Evolutionary conservation across 2,797 vertebrate genomes (phyloP), one percentile per base, ranked within the genome.

Genomic region (Cossypha caffra): DNA sequence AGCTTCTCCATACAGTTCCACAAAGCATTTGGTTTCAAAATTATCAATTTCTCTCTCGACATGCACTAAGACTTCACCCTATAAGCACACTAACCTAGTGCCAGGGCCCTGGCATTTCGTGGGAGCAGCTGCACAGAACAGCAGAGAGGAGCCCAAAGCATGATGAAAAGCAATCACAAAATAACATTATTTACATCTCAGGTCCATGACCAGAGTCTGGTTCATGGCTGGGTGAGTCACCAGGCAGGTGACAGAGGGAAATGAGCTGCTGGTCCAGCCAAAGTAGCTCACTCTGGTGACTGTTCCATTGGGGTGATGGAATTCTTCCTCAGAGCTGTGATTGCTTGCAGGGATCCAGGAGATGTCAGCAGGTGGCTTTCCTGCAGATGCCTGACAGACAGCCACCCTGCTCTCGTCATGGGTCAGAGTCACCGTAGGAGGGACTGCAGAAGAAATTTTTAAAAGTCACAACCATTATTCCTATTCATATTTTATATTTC

Each of bases 331-430:
- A 0, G 52, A 68, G 80, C 26, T 85, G 64, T 94, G 92, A 2
- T 25, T 64, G 33, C 87, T 88, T 26, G 33, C 48, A 81, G 97
- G 96, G 24, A 25, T 69, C 97, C 97, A 97, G 63, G 52, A 96
- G 81, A 97, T 93, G 43, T 33, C 57, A 19, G 97, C 97, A 91
- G 96, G 94, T 10, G 97, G 97, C 61, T 96, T 98, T 76, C 96
- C 96, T 55, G 85, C 82, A 69, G 52, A 57, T 0, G 91, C 97
- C 64, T 76, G 78, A 29, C 98, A 97, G 16, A 80, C 62, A 16
- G 14, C 42, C 31, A 38, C 69, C 42, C 57, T 40, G 3, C 47
- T 86, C 7, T 54, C 3, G 0, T 31, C 29, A 6, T 0, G 8
- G 62, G 25, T 67, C 54, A 97, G 48, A 43, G 43, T 86, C 59